phyloP scores from a whole-genome alignment of 2,797 vertebrate species.

The Muscicapa comitata region DNA sequence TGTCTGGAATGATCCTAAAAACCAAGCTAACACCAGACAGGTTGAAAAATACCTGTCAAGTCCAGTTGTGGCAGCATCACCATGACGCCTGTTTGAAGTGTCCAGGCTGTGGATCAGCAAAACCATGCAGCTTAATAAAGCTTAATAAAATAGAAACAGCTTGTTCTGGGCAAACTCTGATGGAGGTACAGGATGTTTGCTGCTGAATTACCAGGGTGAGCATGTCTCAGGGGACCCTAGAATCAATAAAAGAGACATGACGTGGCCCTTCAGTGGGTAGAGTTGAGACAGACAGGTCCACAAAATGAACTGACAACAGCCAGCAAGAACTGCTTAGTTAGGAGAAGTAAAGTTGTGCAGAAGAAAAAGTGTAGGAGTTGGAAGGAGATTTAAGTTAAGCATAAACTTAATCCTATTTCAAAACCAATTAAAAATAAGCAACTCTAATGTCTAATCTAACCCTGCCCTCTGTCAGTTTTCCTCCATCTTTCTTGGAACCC shows the following conservation, averaged over 20 bases:
- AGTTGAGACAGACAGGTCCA: neutral
- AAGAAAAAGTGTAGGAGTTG: neutral
- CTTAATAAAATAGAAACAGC: constrained; percentile 15
- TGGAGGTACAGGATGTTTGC: neutral
- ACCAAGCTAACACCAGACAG: neutral
- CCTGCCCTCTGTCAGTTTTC: neutral
- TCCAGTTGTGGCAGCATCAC: neutral
- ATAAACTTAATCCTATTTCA: neutral
- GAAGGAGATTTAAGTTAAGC: neutral
- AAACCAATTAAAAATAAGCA: neutral
- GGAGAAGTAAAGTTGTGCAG: neutral
- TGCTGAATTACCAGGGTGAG: neutral
- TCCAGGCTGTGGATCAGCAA: neutral
- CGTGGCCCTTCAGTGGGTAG: neutral
- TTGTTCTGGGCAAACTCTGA: neutral
- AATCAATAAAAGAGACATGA: neutral
- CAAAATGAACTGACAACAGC: constrained; percentile 22
- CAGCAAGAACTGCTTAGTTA: neutral
- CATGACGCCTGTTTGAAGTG: neutral
- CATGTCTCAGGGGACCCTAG: neutral
- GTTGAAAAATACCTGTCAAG: constrained; percentile 42
- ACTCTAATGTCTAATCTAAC: neutral
- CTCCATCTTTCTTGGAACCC: neutral
- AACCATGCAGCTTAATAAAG: neutral
- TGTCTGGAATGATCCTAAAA: constrained; percentile 36